Conservation (phyloP, 2,113 vertebrate species). For the Gallinago media region DNA sequence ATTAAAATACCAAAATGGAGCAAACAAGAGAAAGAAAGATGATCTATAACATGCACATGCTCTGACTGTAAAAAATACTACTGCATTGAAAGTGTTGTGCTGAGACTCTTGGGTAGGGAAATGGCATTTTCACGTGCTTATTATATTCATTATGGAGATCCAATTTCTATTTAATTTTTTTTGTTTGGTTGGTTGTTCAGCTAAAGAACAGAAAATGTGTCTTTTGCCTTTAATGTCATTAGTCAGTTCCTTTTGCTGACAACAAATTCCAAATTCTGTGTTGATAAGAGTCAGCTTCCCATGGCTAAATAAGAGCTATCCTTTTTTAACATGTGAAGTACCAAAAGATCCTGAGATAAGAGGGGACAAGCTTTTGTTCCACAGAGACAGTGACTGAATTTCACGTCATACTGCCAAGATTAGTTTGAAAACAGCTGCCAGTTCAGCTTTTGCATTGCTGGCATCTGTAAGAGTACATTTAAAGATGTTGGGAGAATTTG, state of each 20-base stretch:
- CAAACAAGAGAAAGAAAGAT: background rate
- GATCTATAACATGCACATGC: background rate
- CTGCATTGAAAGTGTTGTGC: background rate
- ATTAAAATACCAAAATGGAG: background rate
- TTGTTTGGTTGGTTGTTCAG: background rate
- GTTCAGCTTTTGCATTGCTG: background rate
- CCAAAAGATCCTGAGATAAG: background rate
- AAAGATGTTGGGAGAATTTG: background rate
- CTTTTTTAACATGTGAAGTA: background rate
- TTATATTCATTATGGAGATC: background rate
- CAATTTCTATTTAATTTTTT: background rate
- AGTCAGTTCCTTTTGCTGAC: background rate
- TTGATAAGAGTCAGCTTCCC: background rate
- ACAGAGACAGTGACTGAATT: background rate
- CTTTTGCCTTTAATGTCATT: background rate
- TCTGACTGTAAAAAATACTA: background rate
- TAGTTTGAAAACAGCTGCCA: background rate
- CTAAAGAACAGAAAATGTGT: background rate
- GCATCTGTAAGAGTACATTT: background rate
- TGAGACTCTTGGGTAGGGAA: background rate
- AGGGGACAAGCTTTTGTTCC: background rate
- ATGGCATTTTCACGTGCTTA: background rate
- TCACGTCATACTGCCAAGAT: background rate
- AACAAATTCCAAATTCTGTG: background rate
- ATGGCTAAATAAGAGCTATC: background rate